These are phyloP conservation scores for Tapera naevia DNA, from an alignment of 2,797 vertebrate species.

Conservation along the genomic window DNA sequence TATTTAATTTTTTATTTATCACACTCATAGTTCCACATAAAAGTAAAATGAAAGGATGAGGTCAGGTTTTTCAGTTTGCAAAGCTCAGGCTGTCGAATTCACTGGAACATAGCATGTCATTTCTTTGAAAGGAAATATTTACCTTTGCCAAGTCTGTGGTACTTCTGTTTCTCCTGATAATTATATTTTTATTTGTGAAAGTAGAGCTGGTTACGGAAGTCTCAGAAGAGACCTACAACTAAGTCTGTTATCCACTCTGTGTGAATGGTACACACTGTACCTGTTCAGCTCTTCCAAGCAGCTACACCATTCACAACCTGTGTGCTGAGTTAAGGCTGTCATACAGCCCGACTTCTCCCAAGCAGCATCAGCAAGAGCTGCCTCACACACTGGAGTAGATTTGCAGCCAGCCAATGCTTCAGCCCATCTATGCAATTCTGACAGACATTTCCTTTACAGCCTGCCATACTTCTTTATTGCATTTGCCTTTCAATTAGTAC, in stretches of 20 bases:
- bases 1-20: neutral
- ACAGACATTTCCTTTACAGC: neutral
- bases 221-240: neutral
- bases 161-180: neutral
- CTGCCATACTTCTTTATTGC: neutral
- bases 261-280: neutral
- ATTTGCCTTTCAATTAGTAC: neutral
- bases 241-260: neutral
- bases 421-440: neutral
- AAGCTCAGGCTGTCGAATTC: neutral
- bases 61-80: neutral
- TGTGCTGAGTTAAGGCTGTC: neutral
- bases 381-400: constrained; percentile 33
- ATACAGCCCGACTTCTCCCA: neutral
- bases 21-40: neutral
- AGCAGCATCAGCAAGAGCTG: neutral
- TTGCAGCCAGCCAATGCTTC: constrained; percentile 9
- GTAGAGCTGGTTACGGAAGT: neutral
- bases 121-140: neutral
- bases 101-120: neutral
- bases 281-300: neutral
- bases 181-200: neutral
- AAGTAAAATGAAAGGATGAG: neutral
- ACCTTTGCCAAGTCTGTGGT: neutral
- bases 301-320: neutral